Percentiles rank a stretch among this genome's conserved stretches.
phyloP scores from a whole-genome alignment of 2,888 invertebrate species.

The Glyphotaelius pellucidus region DNA sequence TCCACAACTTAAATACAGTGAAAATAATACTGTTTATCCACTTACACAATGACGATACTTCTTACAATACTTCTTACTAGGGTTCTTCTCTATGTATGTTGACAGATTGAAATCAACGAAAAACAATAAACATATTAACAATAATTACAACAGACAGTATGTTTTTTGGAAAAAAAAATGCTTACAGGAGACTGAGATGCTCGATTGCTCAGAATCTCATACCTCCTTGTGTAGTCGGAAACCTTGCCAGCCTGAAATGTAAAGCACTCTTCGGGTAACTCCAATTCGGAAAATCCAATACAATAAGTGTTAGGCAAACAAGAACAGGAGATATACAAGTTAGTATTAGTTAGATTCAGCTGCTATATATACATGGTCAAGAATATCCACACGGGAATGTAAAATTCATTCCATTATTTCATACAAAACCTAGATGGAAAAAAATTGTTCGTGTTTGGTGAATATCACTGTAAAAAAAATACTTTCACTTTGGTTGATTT shows the following conservation, averaged over 20 bases:
- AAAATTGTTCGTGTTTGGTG: background rate
- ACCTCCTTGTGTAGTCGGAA: background rate
- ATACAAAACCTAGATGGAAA: background rate
- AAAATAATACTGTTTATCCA: no score
- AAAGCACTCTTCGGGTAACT: background rate
- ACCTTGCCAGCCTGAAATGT: background rate
- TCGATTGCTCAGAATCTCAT: slow-evolving; percentile 2
- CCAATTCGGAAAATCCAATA: background rate
- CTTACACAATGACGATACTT: background rate
- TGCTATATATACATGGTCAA: background rate
- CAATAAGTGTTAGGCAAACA: background rate
- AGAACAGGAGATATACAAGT: background rate
- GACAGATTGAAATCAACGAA: background rate
- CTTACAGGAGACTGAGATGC: background rate
- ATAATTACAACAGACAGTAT: background rate
- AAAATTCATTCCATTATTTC: background rate
- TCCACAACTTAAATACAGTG: background rate
- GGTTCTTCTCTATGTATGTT: background rate
- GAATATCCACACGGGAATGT: no score
- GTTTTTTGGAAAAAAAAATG: background rate
- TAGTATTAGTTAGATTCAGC: background rate
- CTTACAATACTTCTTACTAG: background rate
- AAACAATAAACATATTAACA: background rate
- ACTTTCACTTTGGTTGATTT: background rate
- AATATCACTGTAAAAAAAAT: background rate